Evolutionary conservation across 2,113 vertebrate genomes (phyloP).

Genomic region (Syrmaticus mikado): DNA sequence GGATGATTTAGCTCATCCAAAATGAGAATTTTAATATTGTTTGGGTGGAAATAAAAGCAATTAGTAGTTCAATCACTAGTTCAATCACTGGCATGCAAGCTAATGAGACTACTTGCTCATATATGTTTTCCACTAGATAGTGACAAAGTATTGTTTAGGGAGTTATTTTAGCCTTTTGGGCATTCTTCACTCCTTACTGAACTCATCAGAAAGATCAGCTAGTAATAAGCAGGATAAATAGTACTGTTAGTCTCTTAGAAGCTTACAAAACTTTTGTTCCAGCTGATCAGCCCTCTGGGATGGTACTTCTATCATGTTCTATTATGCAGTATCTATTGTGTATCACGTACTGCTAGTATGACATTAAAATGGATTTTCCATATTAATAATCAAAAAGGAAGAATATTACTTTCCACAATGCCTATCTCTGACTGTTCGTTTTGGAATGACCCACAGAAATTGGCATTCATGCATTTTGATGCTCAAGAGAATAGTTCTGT

Average conservation of each 20-base stretch:
- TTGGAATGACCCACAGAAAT: not conserved
- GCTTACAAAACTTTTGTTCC: not conserved
- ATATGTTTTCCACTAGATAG: not conserved
- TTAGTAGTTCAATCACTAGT: not conserved
- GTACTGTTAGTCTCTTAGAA: not conserved
- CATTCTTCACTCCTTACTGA: not conserved
- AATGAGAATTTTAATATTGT: not conserved
- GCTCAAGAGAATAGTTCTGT: not conserved
- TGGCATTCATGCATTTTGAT: not conserved
- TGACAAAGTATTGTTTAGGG: not conserved
- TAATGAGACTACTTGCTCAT: not conserved
- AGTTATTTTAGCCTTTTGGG: not conserved
- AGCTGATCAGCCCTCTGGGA: not conserved
- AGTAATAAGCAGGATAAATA: not conserved
- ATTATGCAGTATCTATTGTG: not conserved
- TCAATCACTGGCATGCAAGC: not conserved
- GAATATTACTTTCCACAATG: not conserved
- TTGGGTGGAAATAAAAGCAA: not conserved
- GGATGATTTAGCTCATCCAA: not conserved
- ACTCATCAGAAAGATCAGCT: not conserved
- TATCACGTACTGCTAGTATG: not conserved
- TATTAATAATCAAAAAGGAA: not conserved
- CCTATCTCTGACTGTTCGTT: not conserved
- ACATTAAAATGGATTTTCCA: not conserved
- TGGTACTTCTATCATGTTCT: not conserved